Conservation (phyloP, 2,888 invertebrate genomes). For the Caenorhabditis imperialis region DNA sequence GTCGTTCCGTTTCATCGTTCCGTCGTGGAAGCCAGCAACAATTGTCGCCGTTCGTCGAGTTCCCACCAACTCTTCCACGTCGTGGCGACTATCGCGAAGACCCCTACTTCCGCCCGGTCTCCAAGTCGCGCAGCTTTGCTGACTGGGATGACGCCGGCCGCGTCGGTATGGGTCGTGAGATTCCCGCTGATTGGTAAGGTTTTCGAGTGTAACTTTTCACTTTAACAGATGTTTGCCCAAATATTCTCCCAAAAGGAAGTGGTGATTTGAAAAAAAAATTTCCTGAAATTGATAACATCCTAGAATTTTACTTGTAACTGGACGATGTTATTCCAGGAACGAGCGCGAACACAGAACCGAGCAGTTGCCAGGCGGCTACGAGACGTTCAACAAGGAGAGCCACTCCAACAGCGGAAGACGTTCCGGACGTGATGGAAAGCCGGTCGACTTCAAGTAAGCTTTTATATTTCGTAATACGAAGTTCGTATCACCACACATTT, state of each 20-base stretch:
- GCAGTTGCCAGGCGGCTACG: constrained; percentile 77
- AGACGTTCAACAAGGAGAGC: constrained; percentile 72
- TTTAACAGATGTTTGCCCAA: too few species aligned
- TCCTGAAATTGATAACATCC: too few species aligned
- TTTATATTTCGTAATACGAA: background rate
- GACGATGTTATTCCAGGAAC: too few species aligned
- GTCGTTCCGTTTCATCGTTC: constrained; percentile 62
- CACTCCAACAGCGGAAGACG: constrained; percentile 67
- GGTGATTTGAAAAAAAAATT: too few species aligned
- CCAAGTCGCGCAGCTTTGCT: constrained; percentile 75
- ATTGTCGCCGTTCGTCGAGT: constrained; percentile 75
- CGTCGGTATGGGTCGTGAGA: constrained; percentile 56
- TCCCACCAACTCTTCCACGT: constrained; percentile 77
- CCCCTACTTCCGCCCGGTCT: constrained; percentile 64
- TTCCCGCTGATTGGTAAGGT: constrained; percentile 1
- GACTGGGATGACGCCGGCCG: constrained; percentile 76
- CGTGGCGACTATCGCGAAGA: constrained; percentile 49
- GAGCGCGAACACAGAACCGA: constrained; percentile 73
- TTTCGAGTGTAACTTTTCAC: too few species aligned
- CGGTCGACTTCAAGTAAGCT: constrained; percentile 70
- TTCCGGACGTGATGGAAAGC: constrained; percentile 64
- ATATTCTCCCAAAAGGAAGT: too few species aligned
- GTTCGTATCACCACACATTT: background rate
- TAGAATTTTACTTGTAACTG: too few species aligned
- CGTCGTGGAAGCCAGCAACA: constrained; percentile 65